Base-by-base conservation (phyloP, 2,113 vertebrate species). In the Sprattus sprattus region DNA sequence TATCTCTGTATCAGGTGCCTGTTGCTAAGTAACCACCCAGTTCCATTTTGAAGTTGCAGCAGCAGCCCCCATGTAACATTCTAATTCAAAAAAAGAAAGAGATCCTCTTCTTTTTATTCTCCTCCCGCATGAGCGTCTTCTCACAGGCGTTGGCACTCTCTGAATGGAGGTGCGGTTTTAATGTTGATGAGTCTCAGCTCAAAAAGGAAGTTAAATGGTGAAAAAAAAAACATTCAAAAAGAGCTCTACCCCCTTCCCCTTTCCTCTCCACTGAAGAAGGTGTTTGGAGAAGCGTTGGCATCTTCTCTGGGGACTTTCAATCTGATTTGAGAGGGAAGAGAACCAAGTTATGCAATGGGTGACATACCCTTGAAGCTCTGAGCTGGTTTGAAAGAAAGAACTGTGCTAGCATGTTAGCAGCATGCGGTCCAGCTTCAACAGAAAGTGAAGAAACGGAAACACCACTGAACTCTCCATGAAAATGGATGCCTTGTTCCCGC, bases 21-120 rank as follows among this genome's bases (percentile, higher is more conserved):
- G 91, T 93, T 94, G 93, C 92, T 87, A 89, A 85, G 89, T 89
- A 92, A 92, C 93, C 13, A 71, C 82, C 50, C 78, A 84, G 44
- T 88, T 87, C 83, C 50, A 49, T 80, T 86, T 75, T 78, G 32
- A 78, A 39, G 71, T 78, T 78, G 71, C 71, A 8, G 25, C 71
- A 39, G 71, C 71, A 78, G 71, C 32, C 28, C 25, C 28, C 71
- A 11, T 78, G 71, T 44, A 39, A 78, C 71, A 78, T 78, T 78
- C 71, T 78, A 78, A 78, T 78, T 78, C 39, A 78, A 39, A 13
- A 78, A 78, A 5, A 78, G 71, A 78, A 44, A 32, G 39, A 50
- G 81, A 83, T 39, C 28, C 45, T 85, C 46, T 28, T 67, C 60
- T 46, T 81, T 60, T 85, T 81, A 84, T 85, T 78, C 15, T 15